Evolutionary conservation across 2,113 vertebrate species (phyloP).

Genomic region (Hypanus sabinus): DNA sequence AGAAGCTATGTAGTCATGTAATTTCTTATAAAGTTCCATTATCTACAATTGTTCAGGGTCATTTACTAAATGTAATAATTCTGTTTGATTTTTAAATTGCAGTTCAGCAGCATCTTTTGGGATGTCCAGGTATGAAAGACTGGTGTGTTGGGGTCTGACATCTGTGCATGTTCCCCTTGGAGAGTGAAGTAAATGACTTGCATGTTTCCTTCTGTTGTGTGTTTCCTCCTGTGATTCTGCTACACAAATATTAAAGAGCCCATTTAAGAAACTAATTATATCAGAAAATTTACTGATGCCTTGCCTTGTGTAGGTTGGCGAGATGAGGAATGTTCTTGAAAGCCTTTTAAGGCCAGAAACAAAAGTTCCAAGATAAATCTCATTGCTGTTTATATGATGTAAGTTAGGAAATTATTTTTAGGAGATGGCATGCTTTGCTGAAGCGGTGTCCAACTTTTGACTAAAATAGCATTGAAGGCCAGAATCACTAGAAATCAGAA

Average conservation of each 20-base stretch:
- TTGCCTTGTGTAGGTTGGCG: not conserved
- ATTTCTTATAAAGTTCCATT: not conserved
- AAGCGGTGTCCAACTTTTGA: not conserved
- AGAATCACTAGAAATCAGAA: not conserved
- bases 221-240: constrained; percentile 43
- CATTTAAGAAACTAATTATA: not conserved
- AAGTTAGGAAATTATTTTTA: not conserved
- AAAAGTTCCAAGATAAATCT: not conserved
- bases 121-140: constrained; percentile 81
- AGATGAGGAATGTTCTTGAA: not conserved
- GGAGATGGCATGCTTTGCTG: not conserved
- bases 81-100: constrained; percentile 67
- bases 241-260: constrained; percentile 30
- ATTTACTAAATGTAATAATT: constrained; percentile 29
- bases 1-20: not conserved
- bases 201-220: constrained; percentile 44
- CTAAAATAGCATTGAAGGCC: not conserved
- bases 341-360: not conserved
- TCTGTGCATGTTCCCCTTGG: constrained; percentile 2
- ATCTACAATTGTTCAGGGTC: not conserved
- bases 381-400: no score
- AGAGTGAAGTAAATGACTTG: not conserved
- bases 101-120: constrained; percentile 93
- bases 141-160: constrained; percentile 48
- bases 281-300: not conserved